These are phyloP conservation scores for Axea sp. DNA, from an alignment of 2,888 invertebrate genomes.

Conservation along the genomic window DNA sequence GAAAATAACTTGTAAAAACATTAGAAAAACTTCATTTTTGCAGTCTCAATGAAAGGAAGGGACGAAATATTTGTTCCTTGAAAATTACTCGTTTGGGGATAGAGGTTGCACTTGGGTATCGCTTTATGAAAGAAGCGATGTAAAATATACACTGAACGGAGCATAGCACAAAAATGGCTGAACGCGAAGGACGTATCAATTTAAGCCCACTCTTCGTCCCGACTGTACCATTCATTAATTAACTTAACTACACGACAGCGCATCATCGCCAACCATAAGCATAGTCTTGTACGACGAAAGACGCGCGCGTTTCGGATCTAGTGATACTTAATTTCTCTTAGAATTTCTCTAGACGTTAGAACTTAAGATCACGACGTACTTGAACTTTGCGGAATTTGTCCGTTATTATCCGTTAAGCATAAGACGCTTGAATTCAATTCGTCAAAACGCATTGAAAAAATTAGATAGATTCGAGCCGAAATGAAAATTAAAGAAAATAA, in stretches of 20 bases:
- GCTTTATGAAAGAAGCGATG: background rate
- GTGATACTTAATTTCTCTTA: slow-evolving; percentile 45
- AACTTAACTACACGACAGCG: slow-evolving; percentile 78
- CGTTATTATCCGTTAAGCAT: background rate
- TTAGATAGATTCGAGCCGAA: too few relatives aligned
- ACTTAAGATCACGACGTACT: slow-evolving; percentile 16
- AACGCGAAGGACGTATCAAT: slow-evolving; percentile 79
- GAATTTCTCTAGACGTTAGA: slow-evolving; percentile 32
- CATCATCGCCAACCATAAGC: slow-evolving; percentile 73
- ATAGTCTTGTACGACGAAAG: slow-evolving; percentile 69
- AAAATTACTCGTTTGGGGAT: too few relatives aligned
- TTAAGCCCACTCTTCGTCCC: slow-evolving; percentile 77
- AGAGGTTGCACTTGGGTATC: too few relatives aligned
- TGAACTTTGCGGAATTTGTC: slow-evolving; percentile 44
- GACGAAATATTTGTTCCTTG: too few relatives aligned
- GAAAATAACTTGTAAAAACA: too few relatives aligned
- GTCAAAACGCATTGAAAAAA: background rate
- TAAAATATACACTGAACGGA: slow-evolving; percentile 38
- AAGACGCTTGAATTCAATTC: background rate
- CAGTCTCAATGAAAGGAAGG: too few relatives aligned
- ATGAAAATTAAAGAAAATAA: too few relatives aligned
- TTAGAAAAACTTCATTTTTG: too few relatives aligned
- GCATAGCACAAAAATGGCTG: slow-evolving; percentile 72
- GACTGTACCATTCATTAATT: slow-evolving; percentile 79
- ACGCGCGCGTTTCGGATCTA: slow-evolving; percentile 67